Base-by-base conservation (phyloP, 2,113 vertebrate species). In the Atractosteus spatula region DNA sequence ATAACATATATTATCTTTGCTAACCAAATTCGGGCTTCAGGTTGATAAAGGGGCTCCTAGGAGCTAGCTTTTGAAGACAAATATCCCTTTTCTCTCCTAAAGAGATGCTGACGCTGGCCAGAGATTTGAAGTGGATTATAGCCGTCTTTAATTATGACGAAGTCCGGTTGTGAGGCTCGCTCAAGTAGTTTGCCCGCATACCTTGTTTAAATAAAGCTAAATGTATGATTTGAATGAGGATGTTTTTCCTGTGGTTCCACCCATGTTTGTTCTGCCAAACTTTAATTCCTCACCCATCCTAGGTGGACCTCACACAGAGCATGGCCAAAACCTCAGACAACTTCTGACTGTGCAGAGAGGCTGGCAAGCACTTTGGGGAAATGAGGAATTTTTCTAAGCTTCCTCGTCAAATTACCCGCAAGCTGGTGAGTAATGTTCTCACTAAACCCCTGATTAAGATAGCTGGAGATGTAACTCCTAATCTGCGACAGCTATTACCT, bases 231-330 rank as follows among this genome's bases (percentile, higher is more conserved):
- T 42, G 74, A 71, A 16, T 43, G 44, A 10, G 68, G 62, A 57
- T 61, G 69, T 73, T 12, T 62, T 42, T 51, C 54, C 17, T n/a
- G 14, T 7, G 7, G 55, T 68, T 51, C 54, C 75, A 69, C 71
- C 75, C 75, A 69, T 68, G 59, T 72, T 76, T 76, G 54, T 72
- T 14, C 75, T 69, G 66, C 75, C 70, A 76, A 66, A 63, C 66
- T 62, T 62, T 62, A 62, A 62, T 71, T 29, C 51, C 67, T 69
- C 54, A 41, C 55, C 11, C 47, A 57, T 70, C 51, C 43, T 44
- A 67, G 56, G 44, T 44, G 56, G 76, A 77, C 71, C 76, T 73
- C 76, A 77, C 76, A 77, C 76, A 70, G 67, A 67, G 76, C 62
- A 13, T 54, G 17, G 62, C 61, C 68, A 57, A 62, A 74, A 16